Evolutionary conservation across 2,113 vertebrate genomes (phyloP), one percentile per base, ranked within the genome.

Genomic region (Melanerpes formicivorus): DNA sequence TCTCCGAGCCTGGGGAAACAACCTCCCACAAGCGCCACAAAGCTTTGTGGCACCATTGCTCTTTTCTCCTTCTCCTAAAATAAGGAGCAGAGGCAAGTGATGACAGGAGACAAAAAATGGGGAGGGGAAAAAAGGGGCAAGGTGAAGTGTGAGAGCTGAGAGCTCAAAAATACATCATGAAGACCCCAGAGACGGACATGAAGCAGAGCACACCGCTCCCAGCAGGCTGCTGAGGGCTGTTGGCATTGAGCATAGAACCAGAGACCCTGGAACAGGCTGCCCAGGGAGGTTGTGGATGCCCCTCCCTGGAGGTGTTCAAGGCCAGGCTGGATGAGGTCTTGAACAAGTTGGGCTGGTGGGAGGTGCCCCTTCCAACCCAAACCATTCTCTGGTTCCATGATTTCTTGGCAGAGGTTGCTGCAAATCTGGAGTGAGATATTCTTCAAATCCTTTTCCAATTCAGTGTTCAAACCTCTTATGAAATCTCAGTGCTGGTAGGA

Each of bases 1-100:
- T 86, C 48, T 89, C 71, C 60, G 82, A 90, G 93, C 87, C 91
- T 74, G 75, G 46, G 84, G 91, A 90, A 96, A 95, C 79, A 87
- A 74, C 64, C 60, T 95, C 91, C 91, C 85, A 93, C 91, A 95
- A 91, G 80, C 19, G 84, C 63, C 90, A 80, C 27, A 75, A 30
- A 90, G 91, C 29, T 89, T 89, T 89, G 63, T 66, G 84, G 93
- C 75, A 85, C 14, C 27, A 46, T 44, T 96, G 93, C 91, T 95
- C 87, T 92, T 93, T 91, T 91, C 30, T 32, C 59, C 11, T 14
- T 50, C 25, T 21, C 19, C 27, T 65, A 19, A 54, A 23, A 75
- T 11, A 78, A 66, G n/a, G 29, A 89, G 26, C 27, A 52, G 18
- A 74, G 40, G 14, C 55, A 52, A 93, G 29, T 74, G 64, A 90